Evolutionary conservation across 1,140 invertebrate genomes (phyloP), one percentile per base, ranked within the genome.

Genomic region (Eumaeus atala): DNA sequence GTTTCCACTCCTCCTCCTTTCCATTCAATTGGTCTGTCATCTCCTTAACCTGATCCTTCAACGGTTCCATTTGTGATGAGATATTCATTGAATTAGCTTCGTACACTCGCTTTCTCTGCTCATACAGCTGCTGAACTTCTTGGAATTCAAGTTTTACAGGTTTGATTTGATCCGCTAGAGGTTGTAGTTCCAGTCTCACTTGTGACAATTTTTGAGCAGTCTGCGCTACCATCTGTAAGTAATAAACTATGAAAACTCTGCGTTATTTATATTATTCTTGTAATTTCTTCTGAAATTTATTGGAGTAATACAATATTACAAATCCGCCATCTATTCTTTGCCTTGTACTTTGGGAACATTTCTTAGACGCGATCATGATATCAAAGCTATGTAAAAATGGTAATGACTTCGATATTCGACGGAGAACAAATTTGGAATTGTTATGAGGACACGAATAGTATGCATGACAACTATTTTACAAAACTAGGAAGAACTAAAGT

Each of bases 1-100:
- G 86, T 76, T 89, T 89, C 87, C 87, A 89, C 77, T 89, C 86
- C 12, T 85, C 79, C 64, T 89, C 87, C 55, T 87, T 87, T 52
- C 59, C 70, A 62, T 85, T 86, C 54, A 89, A 64, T 54, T 77
- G 73, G 62, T 87, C 77, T 48, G 74, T 76, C 56, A 88, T 67
- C 37, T 78, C 75, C 60, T 78, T 82, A 18, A 87, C 79, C 73
- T 83, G 72, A 51, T 71, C 77, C 59, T 83, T 87, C 17, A 88
- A 61, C 6, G 87, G 87, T 58, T 88, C 86, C 85, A 88, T 85
- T 75, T 88, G 86, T 4, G 87, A 87, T 11, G 84, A 80, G 59
- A 88, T 83, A 65, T 87, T 88, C 51, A 89, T 88, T 12, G 84
- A 83, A 12, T 84, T 84, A 1, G 87, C 84, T 62, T 88, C 87